Percentiles rank a stretch among this genome's conserved stretches.
phyloP scores from a whole-genome alignment of 2,888 invertebrate genomes.

The Microplitis manilae region DNA sequence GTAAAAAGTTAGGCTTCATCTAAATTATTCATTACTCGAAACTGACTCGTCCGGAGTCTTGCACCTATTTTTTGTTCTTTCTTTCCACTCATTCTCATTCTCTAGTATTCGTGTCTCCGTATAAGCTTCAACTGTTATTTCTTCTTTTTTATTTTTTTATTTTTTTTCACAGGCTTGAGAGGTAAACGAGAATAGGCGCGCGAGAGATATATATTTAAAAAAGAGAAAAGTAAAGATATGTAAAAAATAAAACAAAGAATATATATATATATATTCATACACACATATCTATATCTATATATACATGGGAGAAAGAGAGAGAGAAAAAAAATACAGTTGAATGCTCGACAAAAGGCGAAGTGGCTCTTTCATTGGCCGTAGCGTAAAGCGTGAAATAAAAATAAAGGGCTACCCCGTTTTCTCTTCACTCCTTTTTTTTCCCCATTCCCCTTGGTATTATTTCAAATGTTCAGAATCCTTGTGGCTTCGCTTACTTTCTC shows the following conservation, averaged over 20 bases:
- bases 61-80: slow-evolving; percentile 24
- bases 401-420: slow-evolving; percentile 49
- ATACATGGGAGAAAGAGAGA: slow-evolving; percentile 1
- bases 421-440: slow-evolving; percentile 23
- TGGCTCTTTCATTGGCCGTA: slow-evolving; percentile 65
- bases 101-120: slow-evolving; percentile 34
- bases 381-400: slow-evolving; percentile 63
- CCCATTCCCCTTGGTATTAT: slow-evolving; percentile 47
- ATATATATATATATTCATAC: slow-evolving; percentile 32
- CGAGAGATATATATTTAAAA: slow-evolving; percentile 17
- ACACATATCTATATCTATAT: slow-evolving; percentile 14
- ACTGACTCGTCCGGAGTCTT: slow-evolving; percentile 36
- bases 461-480: slow-evolving; percentile 48
- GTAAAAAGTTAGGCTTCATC: slow-evolving; percentile 24
- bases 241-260: slow-evolving; percentile 30
- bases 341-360: slow-evolving; percentile 64
- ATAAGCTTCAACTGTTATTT: slow-evolving; percentile 15
- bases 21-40: slow-evolving; percentile 34
- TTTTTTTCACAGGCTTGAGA: slow-evolving; percentile 26
- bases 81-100: slow-evolving; percentile 18
- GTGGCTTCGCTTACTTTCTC: slow-evolving; percentile 42
- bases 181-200: slow-evolving; percentile 18
- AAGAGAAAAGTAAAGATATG: slow-evolving; percentile 16
- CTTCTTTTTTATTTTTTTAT: not conserved
- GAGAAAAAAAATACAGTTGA: slow-evolving; percentile 40